phyloP scores from a whole-genome alignment of 1,140 invertebrate species.

The Lordiphosa collinella region DNA sequence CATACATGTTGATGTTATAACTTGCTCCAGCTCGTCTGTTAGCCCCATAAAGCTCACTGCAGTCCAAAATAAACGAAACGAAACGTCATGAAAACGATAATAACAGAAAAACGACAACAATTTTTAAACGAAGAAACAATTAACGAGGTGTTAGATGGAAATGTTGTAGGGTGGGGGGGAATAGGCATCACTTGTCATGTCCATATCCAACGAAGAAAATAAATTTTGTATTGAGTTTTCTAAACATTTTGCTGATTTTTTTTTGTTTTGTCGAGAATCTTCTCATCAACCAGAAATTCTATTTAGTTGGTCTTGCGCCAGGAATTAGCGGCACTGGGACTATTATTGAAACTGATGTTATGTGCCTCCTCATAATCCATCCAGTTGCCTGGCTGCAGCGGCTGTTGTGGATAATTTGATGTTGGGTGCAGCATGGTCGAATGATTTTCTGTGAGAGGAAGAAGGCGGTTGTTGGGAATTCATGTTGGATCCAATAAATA shows the following conservation, averaged over 20 bases:
- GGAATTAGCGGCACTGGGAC: too few relatives aligned
- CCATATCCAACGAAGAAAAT: too few relatives aligned
- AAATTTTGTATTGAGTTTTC: too few relatives aligned
- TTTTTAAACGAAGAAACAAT: slow-evolving; percentile 37
- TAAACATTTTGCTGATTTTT: background rate
- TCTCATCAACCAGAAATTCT: background rate
- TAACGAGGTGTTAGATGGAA: background rate
- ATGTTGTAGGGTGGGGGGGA: too few relatives aligned
- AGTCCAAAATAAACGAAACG: slow-evolving; percentile 18
- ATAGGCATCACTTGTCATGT: too few relatives aligned
- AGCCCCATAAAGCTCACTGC: slow-evolving; percentile 9
- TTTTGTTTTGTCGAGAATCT: background rate
- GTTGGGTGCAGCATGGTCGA: slow-evolving; percentile 21
- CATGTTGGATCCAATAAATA: too few relatives aligned
- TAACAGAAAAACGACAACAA: slow-evolving; percentile 27
- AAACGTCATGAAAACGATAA: slow-evolving; percentile 15
- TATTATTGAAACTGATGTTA: slow-evolving; percentile 3
- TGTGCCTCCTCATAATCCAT: slow-evolving; percentile 19
- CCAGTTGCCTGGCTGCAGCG: slow-evolving; percentile 1
- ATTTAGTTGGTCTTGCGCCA: too few relatives aligned
- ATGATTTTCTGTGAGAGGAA: slow-evolving; percentile 18
- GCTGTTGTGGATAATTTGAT: slow-evolving; percentile 11
- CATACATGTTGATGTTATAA: background rate
- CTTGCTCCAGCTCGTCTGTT: slow-evolving; percentile 12
- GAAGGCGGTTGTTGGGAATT: too few relatives aligned